Evolutionary conservation across 2,797 vertebrate species (phyloP).

Genomic region (Macrochelys suwanniensis): DNA sequence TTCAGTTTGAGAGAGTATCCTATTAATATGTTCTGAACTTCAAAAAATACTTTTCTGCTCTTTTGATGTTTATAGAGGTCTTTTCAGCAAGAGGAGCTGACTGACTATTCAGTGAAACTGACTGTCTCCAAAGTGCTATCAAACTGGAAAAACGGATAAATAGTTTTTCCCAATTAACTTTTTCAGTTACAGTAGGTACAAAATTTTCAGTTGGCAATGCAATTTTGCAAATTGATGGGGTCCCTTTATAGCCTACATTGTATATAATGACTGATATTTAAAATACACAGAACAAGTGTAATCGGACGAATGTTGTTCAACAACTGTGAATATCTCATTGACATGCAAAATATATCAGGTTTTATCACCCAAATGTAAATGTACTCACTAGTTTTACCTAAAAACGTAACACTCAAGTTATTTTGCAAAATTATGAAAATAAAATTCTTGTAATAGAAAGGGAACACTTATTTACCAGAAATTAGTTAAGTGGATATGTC

Average conservation of each 20-base stretch:
- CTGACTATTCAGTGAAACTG: background rate
- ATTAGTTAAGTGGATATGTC: fast-evolving
- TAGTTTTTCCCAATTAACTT: background rate
- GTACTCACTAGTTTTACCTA: background rate
- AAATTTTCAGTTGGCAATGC: background rate
- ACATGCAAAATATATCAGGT: slow-evolving; percentile 28
- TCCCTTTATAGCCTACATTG: background rate
- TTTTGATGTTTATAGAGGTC: background rate
- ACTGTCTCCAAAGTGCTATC: background rate
- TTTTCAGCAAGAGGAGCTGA: background rate
- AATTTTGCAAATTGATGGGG: background rate
- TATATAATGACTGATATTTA: background rate
- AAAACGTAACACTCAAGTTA: background rate
- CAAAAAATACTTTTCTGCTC: background rate
- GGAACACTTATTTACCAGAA: background rate
- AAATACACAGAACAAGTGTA: background rate
- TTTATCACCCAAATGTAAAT: slow-evolving; percentile 32
- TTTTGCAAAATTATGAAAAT: background rate
- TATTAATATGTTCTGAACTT: background rate
- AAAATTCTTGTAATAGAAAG: background rate
- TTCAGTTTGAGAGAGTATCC: background rate
- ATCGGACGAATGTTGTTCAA: slow-evolving; percentile 33
- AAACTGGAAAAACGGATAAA: background rate
- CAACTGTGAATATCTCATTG: background rate
- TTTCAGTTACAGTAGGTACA: background rate